phyloP scores from a whole-genome alignment of 2,797 vertebrate genomes.

The Acanthurus tractus region DNA sequence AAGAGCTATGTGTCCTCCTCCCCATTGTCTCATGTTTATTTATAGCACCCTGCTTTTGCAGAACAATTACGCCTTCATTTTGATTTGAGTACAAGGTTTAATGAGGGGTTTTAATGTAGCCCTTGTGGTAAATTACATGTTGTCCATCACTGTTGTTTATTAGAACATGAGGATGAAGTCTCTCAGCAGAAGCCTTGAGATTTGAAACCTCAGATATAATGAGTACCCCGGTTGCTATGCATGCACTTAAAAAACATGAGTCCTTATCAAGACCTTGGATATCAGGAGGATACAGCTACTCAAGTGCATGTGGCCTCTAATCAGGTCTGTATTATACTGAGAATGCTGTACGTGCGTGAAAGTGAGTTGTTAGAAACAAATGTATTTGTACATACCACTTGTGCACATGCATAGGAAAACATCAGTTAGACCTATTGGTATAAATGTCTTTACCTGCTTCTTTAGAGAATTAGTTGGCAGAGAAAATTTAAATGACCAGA shows the following conservation, averaged over 20 bases:
- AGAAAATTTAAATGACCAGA: constrained; percentile 6
- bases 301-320: background rate
- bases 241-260: background rate
- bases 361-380: background rate
- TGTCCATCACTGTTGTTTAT: constrained; percentile 37
- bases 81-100: constrained; percentile 39
- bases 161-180: constrained; percentile 24
- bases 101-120: constrained; percentile 50
- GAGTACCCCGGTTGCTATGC: background rate
- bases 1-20: constrained; percentile 1
- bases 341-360: background rate
- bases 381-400: background rate
- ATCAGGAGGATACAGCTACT: background rate
- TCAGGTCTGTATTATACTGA: background rate
- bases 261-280: background rate
- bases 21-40: constrained; percentile 39
- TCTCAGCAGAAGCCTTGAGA: constrained; percentile 13
- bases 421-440: background rate
- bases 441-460: constrained; percentile 1
- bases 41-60: constrained; percentile 40
- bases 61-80: constrained; percentile 55
- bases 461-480: constrained; percentile 9
- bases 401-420: background rate
- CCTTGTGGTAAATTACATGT: constrained; percentile 43
- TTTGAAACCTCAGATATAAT: constrained; percentile 1